Evolutionary conservation across 2,888 invertebrate genomes (phyloP).

Genomic region (Lochmaea capreae): DNA sequence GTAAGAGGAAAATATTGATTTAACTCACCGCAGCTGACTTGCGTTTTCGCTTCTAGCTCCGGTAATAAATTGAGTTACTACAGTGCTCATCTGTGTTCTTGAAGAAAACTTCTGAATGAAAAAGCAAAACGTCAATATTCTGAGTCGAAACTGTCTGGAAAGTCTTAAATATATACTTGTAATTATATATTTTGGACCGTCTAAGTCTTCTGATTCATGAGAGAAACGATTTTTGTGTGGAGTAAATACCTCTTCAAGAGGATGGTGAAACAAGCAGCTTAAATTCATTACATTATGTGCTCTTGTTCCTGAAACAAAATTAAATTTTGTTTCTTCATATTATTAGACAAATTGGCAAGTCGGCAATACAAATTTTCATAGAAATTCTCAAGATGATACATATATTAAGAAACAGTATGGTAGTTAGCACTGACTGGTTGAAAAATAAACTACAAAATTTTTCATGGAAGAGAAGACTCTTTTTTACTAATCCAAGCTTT

Average conservation of each 20-base stretch:
- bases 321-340: not conserved
- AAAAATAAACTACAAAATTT: too few species aligned
- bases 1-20: not conserved
- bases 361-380: too few species aligned
- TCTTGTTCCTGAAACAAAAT: conserved; percentile 11
- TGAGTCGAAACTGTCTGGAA: not conserved
- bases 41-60: not conserved
- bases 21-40: conserved; percentile 13
- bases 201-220: not conserved
- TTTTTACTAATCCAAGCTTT: too few species aligned
- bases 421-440: too few species aligned
- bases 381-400: too few species aligned
- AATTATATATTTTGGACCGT: not conserved
- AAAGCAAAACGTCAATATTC: conserved; percentile 1
- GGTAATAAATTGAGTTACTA: not conserved
- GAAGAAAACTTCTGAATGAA: conserved; percentile 6
- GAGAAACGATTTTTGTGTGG: conserved; percentile 1
- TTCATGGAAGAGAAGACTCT: too few species aligned
- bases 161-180: not conserved
- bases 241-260: not conserved
- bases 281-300: conserved; percentile 2
- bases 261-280: conserved; percentile 1
- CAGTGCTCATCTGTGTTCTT: conserved; percentile 11
- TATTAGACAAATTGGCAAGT: not conserved
- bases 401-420: too few species aligned